phyloP scores from a whole-genome alignment of 2,113 vertebrate species.

The rabbit (Oryctolagus cuniculus) region DNA sequence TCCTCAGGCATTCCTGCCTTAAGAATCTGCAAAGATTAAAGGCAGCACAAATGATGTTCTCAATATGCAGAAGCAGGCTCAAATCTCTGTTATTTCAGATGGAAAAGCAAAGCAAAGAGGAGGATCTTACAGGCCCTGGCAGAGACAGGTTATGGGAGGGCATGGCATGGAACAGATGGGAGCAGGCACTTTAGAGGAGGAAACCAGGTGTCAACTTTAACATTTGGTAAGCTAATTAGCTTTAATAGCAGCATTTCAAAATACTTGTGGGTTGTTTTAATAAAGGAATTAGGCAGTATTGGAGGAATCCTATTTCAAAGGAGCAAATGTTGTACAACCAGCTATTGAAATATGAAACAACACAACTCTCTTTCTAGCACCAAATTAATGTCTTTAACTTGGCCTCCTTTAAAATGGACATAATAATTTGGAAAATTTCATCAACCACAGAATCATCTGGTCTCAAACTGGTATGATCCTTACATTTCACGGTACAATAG shows the following conservation, averaged over 20 bases:
- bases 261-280: not conserved
- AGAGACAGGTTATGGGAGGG: not conserved
- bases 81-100: not conserved
- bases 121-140: not conserved
- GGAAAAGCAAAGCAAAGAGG: not conserved
- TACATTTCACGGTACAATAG: not conserved
- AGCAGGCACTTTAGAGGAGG: not conserved
- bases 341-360: not conserved
- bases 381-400: not conserved
- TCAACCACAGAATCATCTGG: not conserved
- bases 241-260: constrained; percentile 48
- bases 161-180: not conserved
- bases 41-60: not conserved
- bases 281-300: not conserved
- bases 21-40: constrained; percentile 10
- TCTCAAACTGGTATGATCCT: not conserved
- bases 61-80: not conserved
- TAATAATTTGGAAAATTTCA: not conserved
- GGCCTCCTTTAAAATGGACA: not conserved
- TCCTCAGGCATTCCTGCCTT: not conserved
- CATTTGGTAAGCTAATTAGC: constrained; percentile 12
- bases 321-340: not conserved
- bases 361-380: not conserved
- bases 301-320: not conserved
- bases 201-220: not conserved